Base-by-base conservation (phyloP, 2,113 vertebrate species). In the Rhynchopsitta pachyrhyncha region DNA sequence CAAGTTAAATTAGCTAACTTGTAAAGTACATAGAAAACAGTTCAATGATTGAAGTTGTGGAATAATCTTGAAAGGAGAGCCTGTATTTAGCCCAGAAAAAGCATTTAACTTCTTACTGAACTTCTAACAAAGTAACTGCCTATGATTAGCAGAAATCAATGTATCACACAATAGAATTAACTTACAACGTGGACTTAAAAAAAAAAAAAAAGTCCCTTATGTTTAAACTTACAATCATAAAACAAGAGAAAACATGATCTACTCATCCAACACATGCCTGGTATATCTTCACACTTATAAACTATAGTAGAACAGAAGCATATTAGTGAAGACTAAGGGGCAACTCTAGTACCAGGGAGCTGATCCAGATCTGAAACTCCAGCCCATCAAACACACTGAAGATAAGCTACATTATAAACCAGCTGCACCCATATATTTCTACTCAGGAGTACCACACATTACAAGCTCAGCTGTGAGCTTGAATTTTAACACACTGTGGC, bases 101-200 rank as follows among this genome's bases (percentile, higher is more conserved):
- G 6, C 27, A 77, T 17, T 57, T 62, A 39, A 31, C 35, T 73
- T 68, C 31, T 33, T 57, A 42, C 47, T 74, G 33, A 62, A 63
- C 14, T 35, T 42, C 77, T 46, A 81, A 70, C 20, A 76, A 78
- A 66, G 22, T 28, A 16, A 62, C 59, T 46, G 19, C 29, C n/a
- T 42, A 5, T 31, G 86, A 76, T 33, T 50, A 80, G 77, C 18
- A 60, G 10, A 73, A 28, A 64, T 23, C 20, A 59, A 18, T 7
- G 9, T 8, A 66, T 25, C 22, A 75, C 28, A 53, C 8, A 53
- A 23, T 39, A 82, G 53, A 87, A 94, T 19, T 66, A 23, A 88
- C 0, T 9, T 17, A 44, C 28, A 59, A 53, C 12, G 10, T 2
- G 0, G 8, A 75, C 17, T 73, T 31, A 0, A 8, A 31, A 67